Evolutionary conservation across 2,113 vertebrate genomes (phyloP), one percentile per base, ranked within the genome.

Genomic region (Arvicanthis niloticus): DNA sequence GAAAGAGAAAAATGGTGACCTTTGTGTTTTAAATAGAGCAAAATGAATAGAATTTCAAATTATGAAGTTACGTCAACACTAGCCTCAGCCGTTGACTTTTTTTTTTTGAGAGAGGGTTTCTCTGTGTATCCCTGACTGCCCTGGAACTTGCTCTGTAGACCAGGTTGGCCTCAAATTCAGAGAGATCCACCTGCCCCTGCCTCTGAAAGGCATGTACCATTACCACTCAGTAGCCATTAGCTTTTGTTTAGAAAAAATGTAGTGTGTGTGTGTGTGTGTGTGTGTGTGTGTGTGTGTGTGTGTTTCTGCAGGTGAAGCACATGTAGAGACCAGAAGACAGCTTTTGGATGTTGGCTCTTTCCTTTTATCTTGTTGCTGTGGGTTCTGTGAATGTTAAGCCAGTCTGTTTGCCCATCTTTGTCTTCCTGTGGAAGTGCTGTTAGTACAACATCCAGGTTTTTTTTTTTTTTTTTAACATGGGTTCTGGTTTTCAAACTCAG

Each of bases 11-110:
- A 56, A 56, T 56, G 26, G 17, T 56, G 51, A 81, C 19, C 37
- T 56, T 42, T 78, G 10, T 45, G 45, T 45, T 3, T 15, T 51
- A 78, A 80, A 40, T 88, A 48, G 19, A 94, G 60, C 26, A 93
- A 88, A 92, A 94, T 92, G 13, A 96, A 62, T 82, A 42, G 15
- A 96, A 94, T 40, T 84, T 53, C 68, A 42, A 48, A 82, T 95
- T 97, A 92, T 78, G 56, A 89, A 45, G 82, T 21, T 78, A 42
- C 22, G 65, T 60, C n/a, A 68, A 62, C 31, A 31, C 7, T 91
- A 13, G 93, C 88, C 15, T 65, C 91, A 67, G 37, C 29, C n/a
- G 58, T 92, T 75, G 58, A 31, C 81, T 91, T 91, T 89, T 51
- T 67, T 31, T 4, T 67, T 67, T 67, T 31, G 4, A 67, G 11